Base-by-base conservation (phyloP, 2,113 vertebrate genomes). In the Peromyscus leucopus region DNA sequence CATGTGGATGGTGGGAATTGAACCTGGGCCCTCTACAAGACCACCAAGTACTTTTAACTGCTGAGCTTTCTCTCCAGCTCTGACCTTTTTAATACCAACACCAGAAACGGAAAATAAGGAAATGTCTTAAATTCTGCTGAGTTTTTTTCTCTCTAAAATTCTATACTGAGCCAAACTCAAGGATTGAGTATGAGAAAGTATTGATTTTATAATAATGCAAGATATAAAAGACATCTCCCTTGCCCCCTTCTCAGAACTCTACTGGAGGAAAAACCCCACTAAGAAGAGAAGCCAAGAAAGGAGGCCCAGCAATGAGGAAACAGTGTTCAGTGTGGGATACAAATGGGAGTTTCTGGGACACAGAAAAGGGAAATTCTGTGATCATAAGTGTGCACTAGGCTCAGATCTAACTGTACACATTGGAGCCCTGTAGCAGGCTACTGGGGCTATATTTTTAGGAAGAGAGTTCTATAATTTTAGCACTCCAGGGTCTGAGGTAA, bases 281-380 rank as follows among this genome's bases (percentile, higher is more conserved):
- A 85, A 65, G 39, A 46, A 28, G 55, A 87, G 91, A 95, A 93
- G 95, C 86, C 31, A 26, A 72, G 89, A 83, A 39, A 86, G 28
- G 19, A 93, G 75, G 24, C 96, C 82, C 24, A 96, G 61, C 87
- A 28, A 61, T 78, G 67, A 90, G 63, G 67, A 94, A 92, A 65
- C 2, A 9, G 65, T 51, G 33, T n/a, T 83, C 36, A 59, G 21
- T 59, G 55, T 61, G 80, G 36, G 36, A 61, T n/a, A 39, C 22
- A 61, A 12, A 59, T 61, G 12, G 22, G 57, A 7, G 48, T 7
- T 96, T 46, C 57, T n/a, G 61, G 33, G 69, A 91, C 88, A 94
- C 33, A 31, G 88, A 75, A 95, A n/a, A 82, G 76, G 93, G 61
- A 65, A 79, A 83, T 82, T 92, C 48, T 36, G 21, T 88, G 79